Base-by-base conservation (phyloP, 2,797 vertebrate genomes). In the Cetoscarus ocellatus region DNA sequence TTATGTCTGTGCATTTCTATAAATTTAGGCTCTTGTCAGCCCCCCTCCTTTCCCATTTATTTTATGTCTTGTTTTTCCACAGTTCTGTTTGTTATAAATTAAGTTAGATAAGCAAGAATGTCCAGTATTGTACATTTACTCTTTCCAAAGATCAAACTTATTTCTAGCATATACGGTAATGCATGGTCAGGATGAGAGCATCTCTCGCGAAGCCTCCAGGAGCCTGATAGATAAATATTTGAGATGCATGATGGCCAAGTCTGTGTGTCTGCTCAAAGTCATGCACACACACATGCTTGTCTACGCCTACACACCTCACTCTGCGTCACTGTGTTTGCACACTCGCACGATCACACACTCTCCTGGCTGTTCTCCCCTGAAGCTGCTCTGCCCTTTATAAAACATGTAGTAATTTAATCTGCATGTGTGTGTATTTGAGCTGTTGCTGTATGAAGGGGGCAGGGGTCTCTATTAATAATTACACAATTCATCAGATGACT, bases 211-310 rank as follows among this genome's bases (percentile, higher is more conserved):
- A 75, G 71, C 65, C 53, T 74, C 80, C 67, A 58, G 73, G 71
- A 67, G 62, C 60, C 63, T 75, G 17, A 53, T 64, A 65, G 82
- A 89, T 89, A 91, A 91, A 93, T 91, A 92, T 93, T 92, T 91
- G 83, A 62, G n/a, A 69, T 85, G 84, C 67, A 7, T 42, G 45
- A 61, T n/a, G 57, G 74, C 82, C 59, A 67, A 77, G 78, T 77
- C 75, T 77, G 66, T 48, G 76, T 45, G 67, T 80, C 75, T 74
- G 47, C 67, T 62, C 77, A 43, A 68, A 74, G 52, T 40, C 58
- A 19, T 13, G n/a, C n/a, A 61, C 50, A 49, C 69, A 61, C 72
- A 51, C 35, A 7, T 63, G 13, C 9, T 9, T 42, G 13, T 9
- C 17, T 54, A 58, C 49, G 67, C 73, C 53, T 10, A 56, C 14